Evolutionary conservation across 2,113 vertebrate species (phyloP).

Genomic region (Herpailurus yagouaroundi): DNA sequence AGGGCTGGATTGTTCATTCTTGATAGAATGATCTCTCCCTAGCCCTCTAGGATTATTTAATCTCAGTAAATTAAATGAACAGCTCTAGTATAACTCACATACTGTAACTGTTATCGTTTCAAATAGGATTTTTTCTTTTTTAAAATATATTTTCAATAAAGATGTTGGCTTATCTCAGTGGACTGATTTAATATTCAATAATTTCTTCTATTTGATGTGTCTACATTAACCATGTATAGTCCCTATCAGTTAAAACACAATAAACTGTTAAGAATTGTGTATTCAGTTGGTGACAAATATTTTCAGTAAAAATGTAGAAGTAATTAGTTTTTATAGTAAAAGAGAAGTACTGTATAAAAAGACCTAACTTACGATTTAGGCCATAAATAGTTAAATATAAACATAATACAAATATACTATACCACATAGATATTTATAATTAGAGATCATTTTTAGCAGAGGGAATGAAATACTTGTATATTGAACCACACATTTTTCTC

Average conservation of each 20-base stretch:
- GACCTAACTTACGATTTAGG: constrained; percentile 11
- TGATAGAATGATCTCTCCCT: neutral
- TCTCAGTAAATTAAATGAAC: constrained; percentile 31
- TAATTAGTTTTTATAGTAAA: constrained; percentile 12
- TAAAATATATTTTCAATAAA: constrained; percentile 7
- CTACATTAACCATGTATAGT: neutral
- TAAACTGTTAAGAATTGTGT: neutral
- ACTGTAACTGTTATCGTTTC: neutral
- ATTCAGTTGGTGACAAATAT: neutral
- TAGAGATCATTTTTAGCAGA: constrained; percentile 18
- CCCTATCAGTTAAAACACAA: constrained; percentile 13
- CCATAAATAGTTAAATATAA: constrained; percentile 19
- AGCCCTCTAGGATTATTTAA: neutral
- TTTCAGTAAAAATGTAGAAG: neutral
- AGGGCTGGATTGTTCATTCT: neutral
- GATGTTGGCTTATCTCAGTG: neutral
- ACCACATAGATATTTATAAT: neutral
- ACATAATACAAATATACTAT: neutral
- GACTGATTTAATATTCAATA: neutral
- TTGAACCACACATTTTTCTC: neutral
- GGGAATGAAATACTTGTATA: neutral
- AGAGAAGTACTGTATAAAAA: neutral
- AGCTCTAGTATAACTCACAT: neutral
- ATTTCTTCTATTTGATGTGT: constrained; percentile 32
- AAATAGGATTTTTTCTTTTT: neutral